Percentiles rank a stretch among this genome's conserved stretches.
These are phyloP conservation scores for Paramormyrops hopkinsi DNA, from an alignment of 2,797 vertebrate genomes.

Conservation along the genomic window DNA sequence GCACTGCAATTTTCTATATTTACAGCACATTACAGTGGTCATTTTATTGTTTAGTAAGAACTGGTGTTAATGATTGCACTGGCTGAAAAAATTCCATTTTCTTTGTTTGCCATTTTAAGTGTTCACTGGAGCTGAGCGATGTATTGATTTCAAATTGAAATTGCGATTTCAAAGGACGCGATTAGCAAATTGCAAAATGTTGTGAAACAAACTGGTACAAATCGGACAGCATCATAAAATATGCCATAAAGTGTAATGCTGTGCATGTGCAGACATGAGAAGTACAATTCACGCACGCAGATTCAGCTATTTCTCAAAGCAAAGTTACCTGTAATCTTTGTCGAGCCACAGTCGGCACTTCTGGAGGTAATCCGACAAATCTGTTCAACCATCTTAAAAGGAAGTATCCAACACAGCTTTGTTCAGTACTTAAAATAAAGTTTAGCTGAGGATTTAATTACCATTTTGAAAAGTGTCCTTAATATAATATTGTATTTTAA, in stretches of 20 bases:
- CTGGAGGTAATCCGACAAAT: neutral
- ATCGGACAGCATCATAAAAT: neutral
- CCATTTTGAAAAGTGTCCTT: neutral
- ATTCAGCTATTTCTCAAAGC: neutral
- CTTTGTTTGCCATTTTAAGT: neutral
- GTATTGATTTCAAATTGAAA: neutral
- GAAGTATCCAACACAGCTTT: neutral
- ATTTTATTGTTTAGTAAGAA: neutral
- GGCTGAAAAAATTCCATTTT: neutral
- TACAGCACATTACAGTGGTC: neutral
- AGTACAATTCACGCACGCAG: neutral
- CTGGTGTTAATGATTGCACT: neutral
- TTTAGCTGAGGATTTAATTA: neutral
- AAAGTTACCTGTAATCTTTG: neutral
- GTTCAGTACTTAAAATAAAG: neutral
- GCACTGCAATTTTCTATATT: neutral
- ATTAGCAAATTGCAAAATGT: neutral
- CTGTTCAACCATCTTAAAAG: neutral
- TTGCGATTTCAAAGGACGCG: neutral
- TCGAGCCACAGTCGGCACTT: neutral
- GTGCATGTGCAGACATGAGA: neutral
- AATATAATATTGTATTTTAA: neutral
- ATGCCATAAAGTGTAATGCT: neutral
- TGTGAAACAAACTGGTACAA: neutral
- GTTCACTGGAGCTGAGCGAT: neutral